A percentile compares a stretch with the other conserved stretches of the same genome.
Evolutionary conservation across 2,797 vertebrate genomes (phyloP).

Genomic region (Pantherophis alleghaniensis): DNA sequence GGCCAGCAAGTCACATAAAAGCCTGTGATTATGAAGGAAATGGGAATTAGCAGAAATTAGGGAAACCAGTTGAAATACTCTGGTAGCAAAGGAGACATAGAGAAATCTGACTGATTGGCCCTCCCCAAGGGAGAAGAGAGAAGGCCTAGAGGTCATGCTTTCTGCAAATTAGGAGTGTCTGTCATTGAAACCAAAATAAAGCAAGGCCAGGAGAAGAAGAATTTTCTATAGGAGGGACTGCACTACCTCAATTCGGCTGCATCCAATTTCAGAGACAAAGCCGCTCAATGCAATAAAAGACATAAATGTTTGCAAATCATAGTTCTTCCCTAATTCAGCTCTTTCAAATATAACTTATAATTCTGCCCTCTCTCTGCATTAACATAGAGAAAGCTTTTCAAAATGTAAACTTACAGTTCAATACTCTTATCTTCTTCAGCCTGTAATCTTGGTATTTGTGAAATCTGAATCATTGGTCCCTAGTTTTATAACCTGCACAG

Average conservation of each 20-base stretch:
- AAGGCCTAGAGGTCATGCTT: slow-evolving; percentile 80
- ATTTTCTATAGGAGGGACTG: slow-evolving; percentile 76
- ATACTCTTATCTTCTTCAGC: neutral
- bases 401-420: neutral
- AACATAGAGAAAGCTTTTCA: neutral
- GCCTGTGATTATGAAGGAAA: slow-evolving; percentile 93
- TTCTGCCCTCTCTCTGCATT: neutral
- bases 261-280: slow-evolving; percentile 75
- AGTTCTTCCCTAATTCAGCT: slow-evolving; percentile 44
- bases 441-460: slow-evolving; percentile 13
- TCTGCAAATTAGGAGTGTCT: slow-evolving; percentile 90
- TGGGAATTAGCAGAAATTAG: slow-evolving; percentile 92
- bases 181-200: slow-evolving; percentile 93
- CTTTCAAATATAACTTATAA: slow-evolving; percentile 30
- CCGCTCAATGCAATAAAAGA: slow-evolving; percentile 80
- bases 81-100: slow-evolving; percentile 73
- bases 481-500: neutral
- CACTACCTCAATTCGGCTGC: slow-evolving; percentile 67
- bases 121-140: slow-evolving; percentile 75
- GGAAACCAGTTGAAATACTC: slow-evolving; percentile 75
- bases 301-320: slow-evolving; percentile 77
- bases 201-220: slow-evolving; percentile 84
- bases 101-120: slow-evolving; percentile 84
- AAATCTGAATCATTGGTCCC: slow-evolving; percentile 41
- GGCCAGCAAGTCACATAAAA: slow-evolving; percentile 84